Conservation (phyloP, 2,797 vertebrate species). For the Cyprinodon diabolis region DNA sequence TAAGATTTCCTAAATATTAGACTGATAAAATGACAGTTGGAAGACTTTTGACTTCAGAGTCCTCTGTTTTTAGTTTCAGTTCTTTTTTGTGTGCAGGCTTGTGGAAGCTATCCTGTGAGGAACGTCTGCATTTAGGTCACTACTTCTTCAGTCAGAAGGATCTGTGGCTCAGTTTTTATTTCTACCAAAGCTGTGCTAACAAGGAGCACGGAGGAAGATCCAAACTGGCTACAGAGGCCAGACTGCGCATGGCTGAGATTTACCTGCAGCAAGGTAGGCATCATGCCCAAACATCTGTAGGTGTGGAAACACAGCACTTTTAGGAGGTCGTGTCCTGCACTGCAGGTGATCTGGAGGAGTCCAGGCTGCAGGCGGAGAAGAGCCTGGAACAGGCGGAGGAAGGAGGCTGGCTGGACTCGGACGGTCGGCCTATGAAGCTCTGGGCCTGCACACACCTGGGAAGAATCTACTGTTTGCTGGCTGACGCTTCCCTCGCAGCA, state of each 20-base stretch:
- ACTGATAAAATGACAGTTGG: no score
- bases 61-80: neutral
- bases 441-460: slow-evolving; percentile 8
- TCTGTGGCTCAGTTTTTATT: slow-evolving; percentile 65
- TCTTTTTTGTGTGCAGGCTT: slow-evolving; percentile 33
- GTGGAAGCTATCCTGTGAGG: slow-evolving; percentile 57
- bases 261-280: slow-evolving; percentile 65
- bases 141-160: slow-evolving; percentile 65
- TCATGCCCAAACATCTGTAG: neutral
- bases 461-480: slow-evolving; percentile 36
- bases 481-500: neutral
- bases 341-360: slow-evolving; percentile 52
- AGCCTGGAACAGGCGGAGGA: slow-evolving; percentile 16
- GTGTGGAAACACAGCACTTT: neutral
- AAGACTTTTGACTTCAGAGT: neutral
- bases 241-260: slow-evolving; percentile 49
- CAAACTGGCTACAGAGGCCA: slow-evolving; percentile 56
- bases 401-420: slow-evolving; percentile 31
- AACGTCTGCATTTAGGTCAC: slow-evolving; percentile 53
- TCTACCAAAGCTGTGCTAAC: slow-evolving; percentile 59
- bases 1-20: no score
- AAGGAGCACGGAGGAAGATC: slow-evolving; percentile 16
- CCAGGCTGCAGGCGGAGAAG: slow-evolving; percentile 42
- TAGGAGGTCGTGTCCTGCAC: fast-evolving
- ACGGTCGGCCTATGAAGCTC: slow-evolving; percentile 22